Evolutionary conservation across 2,797 vertebrate species (phyloP).

Genomic region (Pogoniulus pusillus): DNA sequence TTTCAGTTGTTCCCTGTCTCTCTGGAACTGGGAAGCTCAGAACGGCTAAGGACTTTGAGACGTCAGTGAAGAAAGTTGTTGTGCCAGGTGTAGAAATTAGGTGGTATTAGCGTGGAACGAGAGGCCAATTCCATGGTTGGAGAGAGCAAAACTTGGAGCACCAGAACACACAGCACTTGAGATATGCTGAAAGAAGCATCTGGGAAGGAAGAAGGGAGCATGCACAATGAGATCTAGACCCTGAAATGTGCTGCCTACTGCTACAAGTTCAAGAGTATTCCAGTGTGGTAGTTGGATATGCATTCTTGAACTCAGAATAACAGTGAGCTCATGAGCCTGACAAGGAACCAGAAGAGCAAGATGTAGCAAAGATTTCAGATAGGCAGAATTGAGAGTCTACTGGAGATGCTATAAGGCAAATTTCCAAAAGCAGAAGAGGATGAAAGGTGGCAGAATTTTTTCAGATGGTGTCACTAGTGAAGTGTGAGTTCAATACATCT

Average conservation of each 20-base stretch:
- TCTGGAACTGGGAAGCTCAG: too few relatives aligned
- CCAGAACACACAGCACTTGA: neutral
- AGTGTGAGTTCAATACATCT: neutral
- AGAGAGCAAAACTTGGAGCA: neutral
- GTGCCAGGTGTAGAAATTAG: neutral
- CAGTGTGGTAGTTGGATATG: neutral
- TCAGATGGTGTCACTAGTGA: slow-evolving; percentile 19
- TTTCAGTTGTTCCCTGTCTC: too few relatives aligned
- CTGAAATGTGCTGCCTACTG: neutral
- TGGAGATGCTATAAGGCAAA: neutral
- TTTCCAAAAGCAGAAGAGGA: neutral
- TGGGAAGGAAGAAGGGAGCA: neutral
- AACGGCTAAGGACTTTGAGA: neutral
- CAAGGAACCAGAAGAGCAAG: neutral
- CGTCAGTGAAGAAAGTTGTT: neutral
- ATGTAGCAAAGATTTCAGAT: neutral
- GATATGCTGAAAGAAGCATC: neutral
- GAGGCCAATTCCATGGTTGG: neutral
- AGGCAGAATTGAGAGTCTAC: neutral
- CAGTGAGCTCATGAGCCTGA: neutral
- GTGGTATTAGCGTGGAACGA: neutral
- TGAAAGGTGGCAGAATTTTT: neutral
- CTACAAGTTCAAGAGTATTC: neutral
- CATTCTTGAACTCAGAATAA: neutral
- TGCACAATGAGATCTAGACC: neutral